phyloP scores from a whole-genome alignment of 2,797 vertebrate species.

The Oceanodroma leucorhoa region DNA sequence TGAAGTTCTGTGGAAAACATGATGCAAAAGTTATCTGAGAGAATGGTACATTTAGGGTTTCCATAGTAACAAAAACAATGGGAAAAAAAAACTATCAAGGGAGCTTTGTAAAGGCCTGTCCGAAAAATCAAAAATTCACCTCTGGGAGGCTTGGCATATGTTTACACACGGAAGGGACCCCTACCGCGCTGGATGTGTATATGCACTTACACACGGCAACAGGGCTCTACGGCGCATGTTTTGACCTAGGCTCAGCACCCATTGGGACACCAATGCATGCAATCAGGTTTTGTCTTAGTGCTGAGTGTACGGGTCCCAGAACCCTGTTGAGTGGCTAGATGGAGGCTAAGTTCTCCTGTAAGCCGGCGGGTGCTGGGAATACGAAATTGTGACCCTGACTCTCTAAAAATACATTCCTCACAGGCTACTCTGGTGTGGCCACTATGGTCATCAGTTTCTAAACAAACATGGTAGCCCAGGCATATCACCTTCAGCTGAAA shows the following conservation, averaged over 20 bases:
- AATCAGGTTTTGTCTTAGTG: not conserved
- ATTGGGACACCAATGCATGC: not conserved
- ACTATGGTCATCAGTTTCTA: not conserved
- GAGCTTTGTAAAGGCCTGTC: not conserved
- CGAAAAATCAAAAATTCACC: not conserved
- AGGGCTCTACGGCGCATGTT: not conserved
- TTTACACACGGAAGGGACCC: not conserved
- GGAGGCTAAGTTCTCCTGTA: not conserved
- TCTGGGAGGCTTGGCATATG: not conserved
- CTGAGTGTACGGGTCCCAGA: accelerated
- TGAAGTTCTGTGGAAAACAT: slow-evolving; percentile 28
- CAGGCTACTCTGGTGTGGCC: not conserved
- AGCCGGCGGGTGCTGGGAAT: not conserved
- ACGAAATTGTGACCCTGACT: not conserved
- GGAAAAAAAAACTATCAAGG: not conserved
- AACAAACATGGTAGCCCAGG: not conserved
- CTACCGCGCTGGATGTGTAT: accelerated
- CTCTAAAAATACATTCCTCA: not conserved
- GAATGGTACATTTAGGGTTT: not conserved
- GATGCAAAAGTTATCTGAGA: slow-evolving; percentile 3
- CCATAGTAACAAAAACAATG: not conserved
- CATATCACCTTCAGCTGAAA: not conserved
- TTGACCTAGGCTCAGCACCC: not conserved
- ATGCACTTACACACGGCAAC: not conserved
- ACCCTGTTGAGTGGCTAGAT: not conserved